Evolutionary conservation across 53 echinoderm and acorn worm genomes (phyloP), one percentile per base, ranked within the genome.

Genomic region (Paracentrotus lividus): DNA sequence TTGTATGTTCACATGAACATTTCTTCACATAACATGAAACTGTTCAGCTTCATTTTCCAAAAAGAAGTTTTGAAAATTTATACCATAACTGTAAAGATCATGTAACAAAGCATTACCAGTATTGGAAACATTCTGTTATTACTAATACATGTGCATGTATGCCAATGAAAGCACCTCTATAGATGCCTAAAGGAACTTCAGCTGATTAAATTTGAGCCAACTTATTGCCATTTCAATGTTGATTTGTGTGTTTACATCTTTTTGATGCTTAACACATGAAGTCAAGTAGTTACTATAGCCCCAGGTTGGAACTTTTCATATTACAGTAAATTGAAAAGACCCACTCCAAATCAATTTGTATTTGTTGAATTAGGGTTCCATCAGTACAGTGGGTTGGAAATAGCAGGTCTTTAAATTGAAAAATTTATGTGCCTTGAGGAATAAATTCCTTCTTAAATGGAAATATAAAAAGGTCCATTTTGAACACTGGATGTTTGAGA

Each of bases 231-330:
- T 72, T 18, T 72, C 72, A 72, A 2, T 40, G 21, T 38, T 72
- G 72, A 72, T 72, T 36, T 72, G 72, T 72, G 72, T 72, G 72
- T 72, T 72, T 72, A 72, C 72, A 72, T 72, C 72, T 72, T 72
- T 72, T 32, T 40, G 72, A 72, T 40, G 20, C 36, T 40, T 72
- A 72, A 16, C 72, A 72, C 40, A 72, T 72, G 18, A 38, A 38
- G 72, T 72, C 40, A 20, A 40, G 40, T 20, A 38, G 16, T 72
- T 72, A 38, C 20, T 14, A 72, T 40, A 38, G 72, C 72, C 72
- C 32, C 40, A 40, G 72, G 72, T 72, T 40, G 5, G 72, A 72
- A 36, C 40, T 72, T 38, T 72, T 72, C 72, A 72, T 40, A 40
- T 72, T 40, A 72, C 0, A 1, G 40, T 40, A 72, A 72, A 72